phyloP scores from a whole-genome alignment of 2,797 vertebrate genomes.

The Myripristis jacobus region DNA sequence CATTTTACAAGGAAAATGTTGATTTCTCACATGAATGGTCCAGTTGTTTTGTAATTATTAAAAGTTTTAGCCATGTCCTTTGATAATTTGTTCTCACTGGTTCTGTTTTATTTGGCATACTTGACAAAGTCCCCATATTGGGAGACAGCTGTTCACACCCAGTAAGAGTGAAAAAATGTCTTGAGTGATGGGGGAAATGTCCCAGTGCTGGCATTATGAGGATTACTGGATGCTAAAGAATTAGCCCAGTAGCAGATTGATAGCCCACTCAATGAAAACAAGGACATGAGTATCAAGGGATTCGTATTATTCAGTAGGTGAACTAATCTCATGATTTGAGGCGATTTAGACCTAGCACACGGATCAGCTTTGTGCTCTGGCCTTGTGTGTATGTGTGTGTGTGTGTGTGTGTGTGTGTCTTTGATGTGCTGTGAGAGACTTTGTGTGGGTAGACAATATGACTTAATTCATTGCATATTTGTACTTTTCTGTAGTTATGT shows the following conservation, averaged over 20 bases:
- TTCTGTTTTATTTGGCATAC: slow-evolving; percentile 64
- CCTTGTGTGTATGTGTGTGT: slow-evolving; percentile 13
- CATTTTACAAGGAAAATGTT: slow-evolving; percentile 51
- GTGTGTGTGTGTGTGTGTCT: background rate
- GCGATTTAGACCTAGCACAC: background rate
- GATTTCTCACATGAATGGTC: slow-evolving; percentile 58
- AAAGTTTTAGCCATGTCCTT: slow-evolving; percentile 56
- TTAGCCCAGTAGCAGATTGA: slow-evolving; percentile 34
- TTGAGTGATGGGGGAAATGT: slow-evolving; percentile 42
- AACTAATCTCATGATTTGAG: slow-evolving; percentile 34
- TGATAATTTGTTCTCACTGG: slow-evolving; percentile 59
- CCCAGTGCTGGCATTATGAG: slow-evolving; percentile 41
- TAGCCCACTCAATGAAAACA: slow-evolving; percentile 34
- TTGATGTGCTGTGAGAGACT: slow-evolving; percentile 20
- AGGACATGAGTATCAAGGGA: slow-evolving; percentile 26
- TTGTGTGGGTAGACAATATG: background rate
- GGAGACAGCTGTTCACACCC: slow-evolving; percentile 68
- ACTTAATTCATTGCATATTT: slow-evolving; percentile 1
- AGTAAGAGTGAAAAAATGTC: slow-evolving; percentile 43
- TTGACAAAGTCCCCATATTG: slow-evolving; percentile 59
- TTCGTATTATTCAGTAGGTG: slow-evolving; percentile 33
- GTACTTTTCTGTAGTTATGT: slow-evolving; percentile 12
- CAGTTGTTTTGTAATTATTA: slow-evolving; percentile 61
- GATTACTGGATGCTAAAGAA: slow-evolving; percentile 52
- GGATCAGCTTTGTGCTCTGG: slow-evolving; percentile 8